These are phyloP conservation scores for Aulostomus chinensis DNA, from an alignment of 2,797 vertebrate genomes.

Conservation along the genomic window DNA sequence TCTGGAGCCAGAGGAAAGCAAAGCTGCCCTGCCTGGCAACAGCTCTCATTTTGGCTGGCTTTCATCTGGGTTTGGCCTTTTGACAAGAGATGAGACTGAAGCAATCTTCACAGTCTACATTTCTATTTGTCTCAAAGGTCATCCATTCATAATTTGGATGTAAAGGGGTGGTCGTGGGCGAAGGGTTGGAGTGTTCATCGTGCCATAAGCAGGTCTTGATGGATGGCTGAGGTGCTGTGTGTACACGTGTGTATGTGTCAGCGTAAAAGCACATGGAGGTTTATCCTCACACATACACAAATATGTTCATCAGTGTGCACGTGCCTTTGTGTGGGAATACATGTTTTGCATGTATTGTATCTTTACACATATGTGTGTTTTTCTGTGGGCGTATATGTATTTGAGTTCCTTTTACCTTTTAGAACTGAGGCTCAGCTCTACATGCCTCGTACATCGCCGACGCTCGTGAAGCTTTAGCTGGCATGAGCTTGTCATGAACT, in stretches of 20 bases:
- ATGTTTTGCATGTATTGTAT: no score
- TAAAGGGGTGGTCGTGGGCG: slow-evolving; percentile 13
- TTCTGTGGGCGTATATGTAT: no score
- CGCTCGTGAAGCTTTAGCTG: no score
- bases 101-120: slow-evolving; percentile 57
- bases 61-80: slow-evolving; percentile 63
- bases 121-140: slow-evolving; percentile 69
- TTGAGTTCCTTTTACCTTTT: no score
- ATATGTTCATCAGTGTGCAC: neutral
- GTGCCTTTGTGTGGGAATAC: no score
- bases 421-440: no score
- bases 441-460: no score
- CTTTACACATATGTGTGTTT: no score
- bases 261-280: no score
- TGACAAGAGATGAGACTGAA: slow-evolving; percentile 62
- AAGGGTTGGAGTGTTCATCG: slow-evolving; percentile 18
- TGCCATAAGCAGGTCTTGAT: slow-evolving; percentile 23
- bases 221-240: slow-evolving; percentile 19
- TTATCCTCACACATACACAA: no score
- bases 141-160: slow-evolving; percentile 46
- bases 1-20: slow-evolving; percentile 50
- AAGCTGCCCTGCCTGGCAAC: slow-evolving; percentile 58
- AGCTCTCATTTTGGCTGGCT: slow-evolving; percentile 53
- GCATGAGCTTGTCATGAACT: slow-evolving; percentile 15
- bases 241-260: neutral